Conservation (phyloP, 2,888 invertebrate species). For the Microctonus hyperodae region DNA sequence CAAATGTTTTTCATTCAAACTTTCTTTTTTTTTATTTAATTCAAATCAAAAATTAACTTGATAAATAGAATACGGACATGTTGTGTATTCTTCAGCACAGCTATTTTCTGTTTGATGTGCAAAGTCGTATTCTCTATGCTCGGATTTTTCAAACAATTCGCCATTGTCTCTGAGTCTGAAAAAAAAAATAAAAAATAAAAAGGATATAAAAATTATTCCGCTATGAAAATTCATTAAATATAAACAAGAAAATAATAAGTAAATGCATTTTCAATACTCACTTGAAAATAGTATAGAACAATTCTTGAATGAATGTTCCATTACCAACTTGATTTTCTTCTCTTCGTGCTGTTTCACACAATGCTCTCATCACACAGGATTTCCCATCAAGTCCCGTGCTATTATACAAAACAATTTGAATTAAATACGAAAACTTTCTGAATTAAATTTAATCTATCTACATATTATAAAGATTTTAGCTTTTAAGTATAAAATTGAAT, state of each 20-base stretch:
- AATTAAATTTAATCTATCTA: neutral
- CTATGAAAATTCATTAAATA: neutral
- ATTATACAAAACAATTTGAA: constrained; percentile 42
- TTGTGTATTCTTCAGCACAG: constrained; percentile 64
- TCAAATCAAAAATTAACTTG: constrained; percentile 49
- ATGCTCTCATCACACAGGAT: constrained; percentile 74
- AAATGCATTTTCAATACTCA: constrained; percentile 38
- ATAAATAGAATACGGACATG: constrained; percentile 62
- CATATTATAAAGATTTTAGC: neutral
- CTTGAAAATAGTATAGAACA: constrained; percentile 58
- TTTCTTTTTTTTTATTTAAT: constrained; percentile 8
- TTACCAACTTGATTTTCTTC: constrained; percentile 49
- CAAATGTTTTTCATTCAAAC: neutral
- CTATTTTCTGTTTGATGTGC: constrained; percentile 62
- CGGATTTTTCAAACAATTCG: constrained; percentile 49
- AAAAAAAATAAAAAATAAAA: no score
- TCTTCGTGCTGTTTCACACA: constrained; percentile 76
- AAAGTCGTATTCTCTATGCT: constrained; percentile 61
- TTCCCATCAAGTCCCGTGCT: constrained; percentile 80
- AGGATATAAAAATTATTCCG: no score
- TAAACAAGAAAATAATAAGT: neutral
- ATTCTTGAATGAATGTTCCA: constrained; percentile 58
- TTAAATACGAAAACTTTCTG: constrained; percentile 6
- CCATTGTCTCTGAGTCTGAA: constrained; percentile 54
- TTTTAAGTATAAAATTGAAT: neutral